Evolutionary conservation across 2,797 vertebrate species (phyloP), one percentile per base, ranked within the genome.

Genomic region (Esox lucius): DNA sequence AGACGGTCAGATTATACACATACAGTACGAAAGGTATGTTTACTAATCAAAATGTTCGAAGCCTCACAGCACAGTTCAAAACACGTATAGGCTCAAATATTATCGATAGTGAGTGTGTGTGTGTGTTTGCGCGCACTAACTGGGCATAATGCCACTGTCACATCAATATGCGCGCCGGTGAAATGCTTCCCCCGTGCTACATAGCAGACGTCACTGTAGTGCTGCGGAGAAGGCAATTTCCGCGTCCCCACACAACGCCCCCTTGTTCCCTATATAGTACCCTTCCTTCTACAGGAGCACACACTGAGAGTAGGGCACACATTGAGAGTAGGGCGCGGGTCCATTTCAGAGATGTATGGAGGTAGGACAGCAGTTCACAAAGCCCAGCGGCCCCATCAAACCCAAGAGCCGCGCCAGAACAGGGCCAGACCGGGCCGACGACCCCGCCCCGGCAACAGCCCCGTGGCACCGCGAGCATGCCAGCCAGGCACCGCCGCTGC

Each of bases 91-190:
- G 39, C 83, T 86, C 78, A 89, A 88, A 85, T 89, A 91, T 87
- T 88, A 86, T 89, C 88, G 77, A 90, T 82, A 76, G 74, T 83
- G 65, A 31, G 26, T 28, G 5, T 4, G n/a, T 35, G 28, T 79
- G 85, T 90, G 92, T 92, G 87, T 91, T 91, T 93, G 90, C 16
- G 3, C 3, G 53, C 26, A 65, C 26, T 2, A 59, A 86, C 88
- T 90, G 93, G 92, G 93, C 92, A 89, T 80, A 66, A 69, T 87
- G 92, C 92, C 92, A 93, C 86, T 9, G 88, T 85, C 87, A 88
- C 92, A 94, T 92, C 90, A 91, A 91, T 93, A 92, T 90, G 89
- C 86, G 78, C 77, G 76, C 87, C 81, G 82, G 84, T 87, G 85
- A 92, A 91, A 92, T 65, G 79, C 84, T 91, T 89, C 80, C 81